Conservation (phyloP, 2,797 vertebrate genomes). For the Hippopotamyrus pictus region DNA sequence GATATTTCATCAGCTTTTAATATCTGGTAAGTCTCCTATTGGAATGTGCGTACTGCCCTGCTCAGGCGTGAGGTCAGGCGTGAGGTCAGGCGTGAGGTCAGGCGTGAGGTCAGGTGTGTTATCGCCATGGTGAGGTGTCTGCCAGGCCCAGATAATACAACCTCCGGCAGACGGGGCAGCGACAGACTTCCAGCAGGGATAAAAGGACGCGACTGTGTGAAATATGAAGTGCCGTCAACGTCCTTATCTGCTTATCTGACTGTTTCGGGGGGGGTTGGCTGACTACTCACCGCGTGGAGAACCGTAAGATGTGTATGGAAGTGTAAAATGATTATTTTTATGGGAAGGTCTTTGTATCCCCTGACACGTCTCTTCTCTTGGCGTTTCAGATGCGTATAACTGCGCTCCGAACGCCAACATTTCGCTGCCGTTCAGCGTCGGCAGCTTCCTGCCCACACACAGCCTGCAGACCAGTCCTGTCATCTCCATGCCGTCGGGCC, state of each 20-base stretch:
- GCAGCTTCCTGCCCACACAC: slow-evolving; percentile 69
- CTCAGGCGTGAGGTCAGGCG: neutral
- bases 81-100: neutral
- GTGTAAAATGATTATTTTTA: neutral
- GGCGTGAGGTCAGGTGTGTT: neutral
- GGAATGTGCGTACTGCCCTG: neutral
- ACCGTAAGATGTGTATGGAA: neutral
- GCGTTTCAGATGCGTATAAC: slow-evolving; percentile 78
- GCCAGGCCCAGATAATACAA: neutral
- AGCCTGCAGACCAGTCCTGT: slow-evolving; percentile 70
- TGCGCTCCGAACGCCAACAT: slow-evolving; percentile 74
- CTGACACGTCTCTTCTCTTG: slow-evolving; percentile 36
- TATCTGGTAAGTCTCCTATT: neutral
- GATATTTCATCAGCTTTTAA: neutral
- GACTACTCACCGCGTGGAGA: too few relatives aligned
- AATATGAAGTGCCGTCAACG: neutral
- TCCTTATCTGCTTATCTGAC: neutral
- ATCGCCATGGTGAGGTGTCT: neutral
- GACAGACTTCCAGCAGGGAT: neutral
- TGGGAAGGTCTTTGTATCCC: neutral
- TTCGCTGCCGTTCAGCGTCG: slow-evolving; percentile 67
- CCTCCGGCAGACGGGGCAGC: neutral
- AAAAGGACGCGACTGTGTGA: neutral
- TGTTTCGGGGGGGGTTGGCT: neutral
- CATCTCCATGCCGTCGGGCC: slow-evolving; percentile 68